Base-by-base conservation (phyloP, 2,113 vertebrate genomes). In the Rhea americana region DNA sequence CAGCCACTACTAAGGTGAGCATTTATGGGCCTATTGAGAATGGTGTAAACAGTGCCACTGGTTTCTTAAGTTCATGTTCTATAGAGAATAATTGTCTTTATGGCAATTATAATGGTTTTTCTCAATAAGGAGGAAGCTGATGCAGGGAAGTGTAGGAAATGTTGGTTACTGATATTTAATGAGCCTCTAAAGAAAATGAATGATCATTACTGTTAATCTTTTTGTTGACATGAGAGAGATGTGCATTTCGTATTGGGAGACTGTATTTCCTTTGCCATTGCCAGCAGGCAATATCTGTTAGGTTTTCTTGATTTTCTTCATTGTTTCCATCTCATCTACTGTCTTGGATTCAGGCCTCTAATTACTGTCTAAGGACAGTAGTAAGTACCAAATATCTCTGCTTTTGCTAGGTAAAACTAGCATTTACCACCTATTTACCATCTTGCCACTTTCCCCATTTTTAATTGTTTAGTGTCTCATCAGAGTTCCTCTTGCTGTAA, bases 1-100 rank as follows among this genome's bases (percentile, higher is more conserved):
- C 97, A 97, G 82, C 97, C 97, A 1, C 97, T 99, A 20, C 96
- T 97, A 85, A 98, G 99, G 99, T 99, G 97, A 97, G 94, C 50
- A 79, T 0, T 14, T 11, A 11, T 10, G 55, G n/a, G 59, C 65
- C 47, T 70, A 67, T 79, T 37, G 61, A 47, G 53, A 76, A 30
- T 74, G 11, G 25, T 41, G 61, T 82, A 79, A 82, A 53, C 16
- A 56, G 16, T 26, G 43, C 32, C 32, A 20, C 13, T 21, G 18
- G 19, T 3, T 28, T 84, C 16, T 39, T 21, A 59, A 19, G 5
- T 82, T 82, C 5, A 0, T 53, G 16, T 65, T 56, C 37, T 70
- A 35, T 59, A 1, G 12, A 74, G 41, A 59, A 22, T 53, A 19
- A n/a, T 73, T 76, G 30, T 32, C 65, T 39, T 71, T 51, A 28